A percentile compares a stretch with the other conserved stretches of the same genome.
Evolutionary conservation across 2,797 vertebrate species (phyloP).

Genomic region (Tokudaia tokunoshimensis): DNA sequence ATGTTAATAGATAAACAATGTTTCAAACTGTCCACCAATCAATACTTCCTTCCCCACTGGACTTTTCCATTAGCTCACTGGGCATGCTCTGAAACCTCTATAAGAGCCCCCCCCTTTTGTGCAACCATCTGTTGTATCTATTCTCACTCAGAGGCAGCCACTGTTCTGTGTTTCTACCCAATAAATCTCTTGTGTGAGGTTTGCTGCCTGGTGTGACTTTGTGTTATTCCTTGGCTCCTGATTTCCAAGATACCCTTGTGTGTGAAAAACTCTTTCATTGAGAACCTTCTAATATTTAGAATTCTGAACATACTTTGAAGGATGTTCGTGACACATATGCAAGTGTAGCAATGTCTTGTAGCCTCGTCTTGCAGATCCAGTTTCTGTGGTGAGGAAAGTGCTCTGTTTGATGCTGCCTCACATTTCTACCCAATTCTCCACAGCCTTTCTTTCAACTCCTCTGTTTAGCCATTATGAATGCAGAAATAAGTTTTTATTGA

Average conservation of each 20-base stretch:
- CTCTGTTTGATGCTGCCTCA: not conserved
- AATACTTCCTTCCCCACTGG: not conserved
- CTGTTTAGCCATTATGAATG: not conserved
- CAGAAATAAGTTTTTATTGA: not conserved
- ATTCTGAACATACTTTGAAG: not conserved
- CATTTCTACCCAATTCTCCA: not conserved
- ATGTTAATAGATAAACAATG: not conserved
- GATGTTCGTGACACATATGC: not conserved
- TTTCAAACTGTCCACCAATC: not conserved
- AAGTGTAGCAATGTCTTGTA: not conserved
- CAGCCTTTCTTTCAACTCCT: no score
- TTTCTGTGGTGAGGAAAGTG: not conserved
- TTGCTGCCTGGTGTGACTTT: not conserved
- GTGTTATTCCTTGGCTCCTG: not conserved
- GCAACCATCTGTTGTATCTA: not conserved
- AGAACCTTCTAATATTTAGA: not conserved
- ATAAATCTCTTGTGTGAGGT: not conserved
- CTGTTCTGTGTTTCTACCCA: not conserved
- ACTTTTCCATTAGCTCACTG: not conserved
- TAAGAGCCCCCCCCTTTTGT: not conserved
- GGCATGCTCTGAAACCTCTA: not conserved
- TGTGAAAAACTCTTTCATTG: not conserved
- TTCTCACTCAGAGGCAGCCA: not conserved
- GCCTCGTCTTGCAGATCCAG: not conserved
- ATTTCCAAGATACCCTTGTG: not conserved